These are phyloP conservation scores for Acanthochromis polyacanthus DNA, from an alignment of 2,113 vertebrate genomes.

Conservation along the genomic window DNA sequence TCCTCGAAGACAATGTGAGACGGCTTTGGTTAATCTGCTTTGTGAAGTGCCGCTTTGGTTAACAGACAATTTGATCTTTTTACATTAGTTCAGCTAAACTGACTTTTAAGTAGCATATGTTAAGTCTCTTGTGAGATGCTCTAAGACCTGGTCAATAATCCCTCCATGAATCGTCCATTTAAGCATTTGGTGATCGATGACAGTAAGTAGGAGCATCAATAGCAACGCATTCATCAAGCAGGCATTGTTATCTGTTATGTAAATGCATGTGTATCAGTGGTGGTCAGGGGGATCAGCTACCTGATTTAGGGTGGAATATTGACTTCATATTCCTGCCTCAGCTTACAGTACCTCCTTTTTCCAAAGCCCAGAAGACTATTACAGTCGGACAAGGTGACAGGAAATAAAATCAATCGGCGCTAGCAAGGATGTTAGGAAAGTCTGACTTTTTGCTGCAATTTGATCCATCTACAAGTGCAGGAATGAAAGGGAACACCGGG, in stretches of 20 bases:
- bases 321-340: neutral
- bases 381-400: conserved; percentile 18
- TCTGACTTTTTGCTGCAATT: conserved; percentile 55
- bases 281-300: conserved; percentile 7
- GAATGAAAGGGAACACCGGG: conserved; percentile 65
- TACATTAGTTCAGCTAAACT: conserved; percentile 7
- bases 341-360: conserved; percentile 14
- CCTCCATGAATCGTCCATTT: neutral
- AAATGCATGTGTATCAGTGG: conserved; percentile 3
- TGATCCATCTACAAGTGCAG: conserved; percentile 58
- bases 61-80: neutral
- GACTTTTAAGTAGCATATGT: neutral
- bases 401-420: conserved; percentile 26
- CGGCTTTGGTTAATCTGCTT: conserved; percentile 7
- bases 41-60: neutral
- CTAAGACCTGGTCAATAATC: neutral
- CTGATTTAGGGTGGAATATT: conserved; percentile 19
- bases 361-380: conserved; percentile 18
- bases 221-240: conserved; percentile 5
- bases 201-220: conserved; percentile 7
- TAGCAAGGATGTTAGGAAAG: conserved; percentile 38
- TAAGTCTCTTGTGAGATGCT: neutral
- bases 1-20: conserved; percentile 15
- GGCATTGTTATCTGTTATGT: conserved; percentile 1
- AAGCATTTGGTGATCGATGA: conserved; percentile 6